Percentiles rank a stretch among this genome's conserved stretches.
Conservation (phyloP, 2,888 invertebrate genomes). For the Cyclophora albipunctata region DNA sequence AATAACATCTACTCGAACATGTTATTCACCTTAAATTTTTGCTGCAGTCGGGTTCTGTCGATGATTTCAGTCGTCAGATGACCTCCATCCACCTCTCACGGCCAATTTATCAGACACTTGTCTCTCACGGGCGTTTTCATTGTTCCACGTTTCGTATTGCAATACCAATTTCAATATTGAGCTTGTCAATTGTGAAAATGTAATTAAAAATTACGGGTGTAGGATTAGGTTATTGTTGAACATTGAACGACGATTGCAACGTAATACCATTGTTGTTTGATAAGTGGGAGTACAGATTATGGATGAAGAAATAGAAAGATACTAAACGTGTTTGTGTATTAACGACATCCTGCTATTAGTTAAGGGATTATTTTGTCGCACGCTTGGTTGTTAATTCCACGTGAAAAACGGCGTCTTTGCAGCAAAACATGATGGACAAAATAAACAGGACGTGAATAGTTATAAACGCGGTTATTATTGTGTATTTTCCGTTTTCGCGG, state of each 20-base stretch:
- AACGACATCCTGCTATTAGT: slow-evolving; percentile 32
- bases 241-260: slow-evolving; percentile 4
- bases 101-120: slow-evolving; percentile 44
- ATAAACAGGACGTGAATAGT: slow-evolving; percentile 41
- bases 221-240: slow-evolving; percentile 15
- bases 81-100: slow-evolving; percentile 54
- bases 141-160: slow-evolving; percentile 40
- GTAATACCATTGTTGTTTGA: neutral
- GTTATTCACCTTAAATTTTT: slow-evolving; percentile 12
- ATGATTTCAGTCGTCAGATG: slow-evolving; percentile 22
- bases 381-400: slow-evolving; percentile 33
- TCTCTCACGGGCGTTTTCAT: slow-evolving; percentile 47
- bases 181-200: slow-evolving; percentile 35
- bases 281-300: neutral
- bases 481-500: slow-evolving; percentile 32
- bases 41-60: slow-evolving; percentile 2
- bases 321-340: slow-evolving; percentile 9
- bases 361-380: slow-evolving; percentile 30
- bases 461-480: slow-evolving; percentile 42
- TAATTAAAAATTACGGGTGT: slow-evolving; percentile 23
- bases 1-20: slow-evolving; percentile 9
- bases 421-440: slow-evolving; percentile 30
- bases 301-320: neutral
- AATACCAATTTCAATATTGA: slow-evolving; percentile 38
- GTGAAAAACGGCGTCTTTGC: slow-evolving; percentile 41